Conservation (phyloP, 2,888 invertebrate species). For the Amphiduros pacificus region DNA sequence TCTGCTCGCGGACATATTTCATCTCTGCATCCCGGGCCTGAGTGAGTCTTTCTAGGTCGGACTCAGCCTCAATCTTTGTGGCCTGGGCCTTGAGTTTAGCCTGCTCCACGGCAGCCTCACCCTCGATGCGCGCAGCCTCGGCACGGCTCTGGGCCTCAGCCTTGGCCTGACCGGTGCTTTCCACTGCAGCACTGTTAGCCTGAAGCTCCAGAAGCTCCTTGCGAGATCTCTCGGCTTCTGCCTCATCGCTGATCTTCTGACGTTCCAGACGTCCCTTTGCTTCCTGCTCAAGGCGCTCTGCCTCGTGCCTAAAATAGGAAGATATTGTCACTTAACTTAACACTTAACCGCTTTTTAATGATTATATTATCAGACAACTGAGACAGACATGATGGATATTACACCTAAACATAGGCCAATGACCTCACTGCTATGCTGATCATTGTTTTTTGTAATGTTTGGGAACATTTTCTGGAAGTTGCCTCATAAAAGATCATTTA, state of each 20-base stretch:
- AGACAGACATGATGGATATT: too few relatives aligned
- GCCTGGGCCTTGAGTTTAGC: constrained; percentile 62
- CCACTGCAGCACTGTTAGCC: constrained; percentile 62
- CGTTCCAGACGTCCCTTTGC: constrained; percentile 62
- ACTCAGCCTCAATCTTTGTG: constrained; percentile 61
- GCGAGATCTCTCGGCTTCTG: constrained; percentile 61
- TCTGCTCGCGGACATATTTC: constrained; percentile 58
- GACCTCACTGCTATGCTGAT: too few relatives aligned
- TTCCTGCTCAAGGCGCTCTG: constrained; percentile 63
- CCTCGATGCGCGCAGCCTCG: constrained; percentile 62
- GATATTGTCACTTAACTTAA: neutral
- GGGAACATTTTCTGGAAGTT: too few relatives aligned
- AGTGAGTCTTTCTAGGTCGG: constrained; percentile 59
- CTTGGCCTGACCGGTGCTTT: constrained; percentile 63
- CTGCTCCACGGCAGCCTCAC: constrained; percentile 63
- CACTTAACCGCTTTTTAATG: too few relatives aligned
- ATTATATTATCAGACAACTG: too few relatives aligned
- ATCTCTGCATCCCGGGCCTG: constrained; percentile 61
- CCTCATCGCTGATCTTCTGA: constrained; percentile 62
- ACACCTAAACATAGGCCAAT: too few relatives aligned
- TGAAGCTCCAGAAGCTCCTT: constrained; percentile 61
- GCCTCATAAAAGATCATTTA: too few relatives aligned
- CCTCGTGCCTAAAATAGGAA: constrained; percentile 58
- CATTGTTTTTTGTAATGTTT: too few relatives aligned
- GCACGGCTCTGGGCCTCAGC: constrained; percentile 63